phyloP scores from a whole-genome alignment of 2,113 vertebrate species.

The Jacana jacana region DNA sequence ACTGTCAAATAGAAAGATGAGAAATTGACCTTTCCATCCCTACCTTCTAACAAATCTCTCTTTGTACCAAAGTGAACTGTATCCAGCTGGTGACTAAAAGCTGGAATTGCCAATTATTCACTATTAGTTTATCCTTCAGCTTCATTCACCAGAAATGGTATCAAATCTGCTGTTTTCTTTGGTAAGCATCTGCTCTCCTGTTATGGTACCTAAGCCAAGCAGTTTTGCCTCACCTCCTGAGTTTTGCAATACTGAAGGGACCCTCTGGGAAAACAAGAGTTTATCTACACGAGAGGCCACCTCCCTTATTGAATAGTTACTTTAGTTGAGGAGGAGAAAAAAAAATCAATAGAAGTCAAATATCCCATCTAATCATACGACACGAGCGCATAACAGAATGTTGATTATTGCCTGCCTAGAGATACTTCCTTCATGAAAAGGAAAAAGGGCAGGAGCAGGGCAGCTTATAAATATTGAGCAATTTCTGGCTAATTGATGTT shows the following conservation, averaged over 20 bases:
- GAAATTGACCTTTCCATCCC: neutral
- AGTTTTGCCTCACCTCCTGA: neutral
- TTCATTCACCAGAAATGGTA: neutral
- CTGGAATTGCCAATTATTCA: neutral
- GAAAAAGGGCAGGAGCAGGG: neutral
- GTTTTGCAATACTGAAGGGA: constrained; percentile 4
- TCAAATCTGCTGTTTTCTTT: neutral
- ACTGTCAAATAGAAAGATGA: neutral
- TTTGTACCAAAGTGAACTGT: neutral
- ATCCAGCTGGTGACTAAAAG: neutral
- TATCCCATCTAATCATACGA: neutral
- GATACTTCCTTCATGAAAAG: neutral
- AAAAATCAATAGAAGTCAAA: constrained; percentile 37
- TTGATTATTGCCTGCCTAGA: neutral
- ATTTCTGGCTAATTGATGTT: neutral
- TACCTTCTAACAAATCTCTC: neutral
- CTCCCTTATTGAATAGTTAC: neutral
- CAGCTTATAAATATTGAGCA: neutral
- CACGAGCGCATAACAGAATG: neutral
- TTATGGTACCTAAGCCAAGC: neutral
- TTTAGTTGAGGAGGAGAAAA: too few relatives aligned
- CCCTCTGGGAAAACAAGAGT: neutral
- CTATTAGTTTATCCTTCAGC: neutral
- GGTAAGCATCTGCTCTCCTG: neutral
- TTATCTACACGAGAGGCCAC: neutral